These are phyloP conservation scores for Aptenodytes forsteri DNA, from an alignment of 2,113 vertebrate genomes.

Conservation along the genomic window DNA sequence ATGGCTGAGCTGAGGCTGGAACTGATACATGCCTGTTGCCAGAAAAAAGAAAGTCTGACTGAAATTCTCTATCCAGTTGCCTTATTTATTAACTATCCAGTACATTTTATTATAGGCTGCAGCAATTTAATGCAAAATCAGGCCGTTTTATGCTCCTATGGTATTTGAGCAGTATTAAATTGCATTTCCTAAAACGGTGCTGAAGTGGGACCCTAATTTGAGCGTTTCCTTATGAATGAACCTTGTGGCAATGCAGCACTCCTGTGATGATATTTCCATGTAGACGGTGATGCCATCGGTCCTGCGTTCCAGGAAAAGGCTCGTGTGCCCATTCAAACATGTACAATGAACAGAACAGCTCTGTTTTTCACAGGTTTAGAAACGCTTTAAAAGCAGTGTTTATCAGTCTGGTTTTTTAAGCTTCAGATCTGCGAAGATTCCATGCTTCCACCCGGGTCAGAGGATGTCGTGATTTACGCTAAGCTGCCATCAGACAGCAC, in stretches of 20 bases:
- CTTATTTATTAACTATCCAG: background rate
- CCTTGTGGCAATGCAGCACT: background rate
- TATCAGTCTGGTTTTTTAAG: background rate
- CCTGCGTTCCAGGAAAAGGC: background rate
- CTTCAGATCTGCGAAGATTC: background rate
- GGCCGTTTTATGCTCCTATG: background rate
- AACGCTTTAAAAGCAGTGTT: background rate
- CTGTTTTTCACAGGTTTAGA: background rate
- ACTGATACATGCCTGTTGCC: background rate
- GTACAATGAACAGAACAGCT: background rate
- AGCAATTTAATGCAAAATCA: background rate
- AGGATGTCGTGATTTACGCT: background rate
- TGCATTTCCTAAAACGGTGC: background rate
- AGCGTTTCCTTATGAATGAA: fast-evolving
- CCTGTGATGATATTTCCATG: background rate
- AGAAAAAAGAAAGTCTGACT: background rate
- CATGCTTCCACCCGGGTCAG: background rate
- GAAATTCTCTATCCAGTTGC: background rate
- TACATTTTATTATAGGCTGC: background rate
- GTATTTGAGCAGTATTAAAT: background rate
- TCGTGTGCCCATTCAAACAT: background rate
- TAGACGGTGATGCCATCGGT: background rate
- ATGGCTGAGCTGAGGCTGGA: background rate
- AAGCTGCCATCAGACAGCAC: background rate
- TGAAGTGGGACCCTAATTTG: background rate